These are phyloP conservation scores for Catostomus latipinnis DNA, from an alignment of 2,797 vertebrate species.

Conservation along the genomic window DNA sequence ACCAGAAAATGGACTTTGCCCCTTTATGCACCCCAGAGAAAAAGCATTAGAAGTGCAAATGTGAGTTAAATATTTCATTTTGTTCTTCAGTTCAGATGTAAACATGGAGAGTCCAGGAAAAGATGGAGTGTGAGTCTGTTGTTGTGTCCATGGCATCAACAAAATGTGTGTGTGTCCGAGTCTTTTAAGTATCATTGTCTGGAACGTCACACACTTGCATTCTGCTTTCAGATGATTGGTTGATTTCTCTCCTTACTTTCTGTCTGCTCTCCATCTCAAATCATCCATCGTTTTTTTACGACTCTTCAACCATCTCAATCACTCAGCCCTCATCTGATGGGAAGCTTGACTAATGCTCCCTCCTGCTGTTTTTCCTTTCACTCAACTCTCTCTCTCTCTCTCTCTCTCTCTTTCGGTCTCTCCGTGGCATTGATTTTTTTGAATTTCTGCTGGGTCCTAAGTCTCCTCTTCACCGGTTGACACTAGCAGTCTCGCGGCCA, in stretches of 20 bases:
- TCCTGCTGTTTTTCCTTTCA: constrained; percentile 11
- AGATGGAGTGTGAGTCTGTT: constrained; percentile 1
- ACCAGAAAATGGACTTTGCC: constrained; percentile 34
- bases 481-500: constrained; percentile 91
- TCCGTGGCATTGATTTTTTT: constrained; percentile 64
- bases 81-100: constrained; percentile 28
- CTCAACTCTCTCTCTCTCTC: constrained; percentile 24
- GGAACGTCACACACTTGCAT: background rate
- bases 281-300: constrained; percentile 2
- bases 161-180: background rate
- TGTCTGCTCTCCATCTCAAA: constrained; percentile 6
- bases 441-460: constrained; percentile 70
- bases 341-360: constrained; percentile 20
- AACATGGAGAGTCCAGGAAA: constrained; percentile 26
- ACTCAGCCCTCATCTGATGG: constrained; percentile 11
- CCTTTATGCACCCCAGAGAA: constrained; percentile 34
- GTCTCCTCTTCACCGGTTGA: constrained; percentile 93
- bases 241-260: constrained; percentile 13
- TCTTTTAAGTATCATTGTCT: background rate
- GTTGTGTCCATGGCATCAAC: constrained; percentile 5
- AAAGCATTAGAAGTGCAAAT: constrained; percentile 22
- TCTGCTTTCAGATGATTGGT: constrained; percentile 31
- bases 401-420: constrained; percentile 7
- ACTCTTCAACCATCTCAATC: constrained; percentile 23
- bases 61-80: constrained; percentile 11